Conservation (phyloP, 2,113 vertebrate genomes). For the Maccullochella peelii region DNA sequence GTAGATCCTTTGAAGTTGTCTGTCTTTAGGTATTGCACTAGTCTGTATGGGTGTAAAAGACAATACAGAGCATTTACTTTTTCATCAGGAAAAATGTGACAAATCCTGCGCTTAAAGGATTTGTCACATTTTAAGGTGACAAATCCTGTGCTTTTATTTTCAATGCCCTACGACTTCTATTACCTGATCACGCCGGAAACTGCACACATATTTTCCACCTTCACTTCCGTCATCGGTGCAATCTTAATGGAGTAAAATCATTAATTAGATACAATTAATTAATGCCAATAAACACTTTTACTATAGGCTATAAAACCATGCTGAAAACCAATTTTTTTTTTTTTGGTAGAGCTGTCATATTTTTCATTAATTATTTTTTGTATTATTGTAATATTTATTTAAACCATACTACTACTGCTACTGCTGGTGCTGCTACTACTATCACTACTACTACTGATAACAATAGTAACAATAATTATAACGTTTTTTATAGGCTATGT, state of each 20-base stretch:
- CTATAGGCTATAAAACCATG: not conserved
- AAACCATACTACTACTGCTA: not conserved
- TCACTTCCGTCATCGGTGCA: not conserved
- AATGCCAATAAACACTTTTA: not conserved
- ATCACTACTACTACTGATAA: not conserved
- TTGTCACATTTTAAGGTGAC: too few species aligned
- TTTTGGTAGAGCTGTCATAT: not conserved
- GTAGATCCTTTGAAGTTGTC: not conserved
- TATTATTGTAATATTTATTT: not conserved
- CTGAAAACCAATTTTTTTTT: accelerated
- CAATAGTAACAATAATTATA: not conserved
- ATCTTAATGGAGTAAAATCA: not conserved
- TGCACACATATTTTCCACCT: not conserved
- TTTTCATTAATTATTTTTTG: not conserved
- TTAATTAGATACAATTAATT: not conserved
- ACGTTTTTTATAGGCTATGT: not conserved
- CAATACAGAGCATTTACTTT: not conserved
- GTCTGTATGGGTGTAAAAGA: not conserved
- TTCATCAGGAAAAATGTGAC: not conserved
- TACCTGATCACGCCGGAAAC: not conserved
- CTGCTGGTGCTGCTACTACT: not conserved
- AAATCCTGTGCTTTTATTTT: slow-evolving; percentile 39
- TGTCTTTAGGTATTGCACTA: not conserved
- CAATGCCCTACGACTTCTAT: not conserved
- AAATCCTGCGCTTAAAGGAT: not conserved